Percentiles rank a stretch among this genome's conserved stretches.
These are phyloP conservation scores for Parelbella ahira DNA, from an alignment of 2,888 invertebrate species.

Conservation along the genomic window DNA sequence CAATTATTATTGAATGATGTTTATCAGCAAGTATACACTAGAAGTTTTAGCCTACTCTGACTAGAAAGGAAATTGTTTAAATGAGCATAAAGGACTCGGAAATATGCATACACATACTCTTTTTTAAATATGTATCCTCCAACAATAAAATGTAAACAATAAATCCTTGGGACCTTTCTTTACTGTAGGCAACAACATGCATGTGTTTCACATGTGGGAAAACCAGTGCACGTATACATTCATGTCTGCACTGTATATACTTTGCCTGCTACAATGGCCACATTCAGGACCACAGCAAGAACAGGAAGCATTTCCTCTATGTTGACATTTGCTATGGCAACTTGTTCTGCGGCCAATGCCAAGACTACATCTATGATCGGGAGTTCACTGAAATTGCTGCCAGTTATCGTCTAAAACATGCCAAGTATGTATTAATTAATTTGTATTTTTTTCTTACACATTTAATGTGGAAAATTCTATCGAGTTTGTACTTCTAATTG, in stretches of 20 bases:
- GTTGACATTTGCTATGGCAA: constrained; percentile 94
- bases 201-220: constrained; percentile 91
- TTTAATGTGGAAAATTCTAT: no score
- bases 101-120: no score
- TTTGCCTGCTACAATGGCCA: constrained; percentile 95
- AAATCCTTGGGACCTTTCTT: no score
- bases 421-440: constrained; percentile 61
- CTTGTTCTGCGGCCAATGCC: constrained; percentile 93
- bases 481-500: no score
- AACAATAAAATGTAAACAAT: no score
- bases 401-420: constrained; percentile 76
- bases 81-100: no score
- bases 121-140: no score
- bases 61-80: no score
- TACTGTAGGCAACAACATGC: constrained; percentile 85
- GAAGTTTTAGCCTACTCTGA: no score
- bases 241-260: constrained; percentile 94
- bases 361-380: constrained; percentile 94
- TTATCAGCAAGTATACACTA: no score
- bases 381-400: constrained; percentile 82
- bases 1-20: no score
- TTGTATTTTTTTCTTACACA: background rate
- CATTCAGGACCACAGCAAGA: constrained; percentile 91
- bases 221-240: constrained; percentile 89
- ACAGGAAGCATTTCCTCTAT: constrained; percentile 90